phyloP scores from a whole-genome alignment of 2,113 vertebrate species.

The Sylvietta virens region DNA sequence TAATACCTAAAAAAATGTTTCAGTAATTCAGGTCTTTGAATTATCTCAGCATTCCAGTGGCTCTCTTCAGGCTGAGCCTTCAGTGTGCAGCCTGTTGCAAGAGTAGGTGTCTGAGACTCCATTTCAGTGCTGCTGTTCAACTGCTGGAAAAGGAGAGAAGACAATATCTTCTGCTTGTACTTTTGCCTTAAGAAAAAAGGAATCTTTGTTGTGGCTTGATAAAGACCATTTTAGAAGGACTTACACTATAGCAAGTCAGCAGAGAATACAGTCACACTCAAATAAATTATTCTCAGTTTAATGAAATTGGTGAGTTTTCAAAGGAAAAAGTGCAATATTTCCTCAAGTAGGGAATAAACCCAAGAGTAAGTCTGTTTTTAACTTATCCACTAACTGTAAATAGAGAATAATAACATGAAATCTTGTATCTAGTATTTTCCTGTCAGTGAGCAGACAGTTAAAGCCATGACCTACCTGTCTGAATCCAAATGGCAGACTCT shows the following conservation, averaged over 20 bases:
- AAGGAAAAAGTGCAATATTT: background rate
- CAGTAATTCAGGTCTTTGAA: background rate
- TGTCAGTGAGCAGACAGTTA: background rate
- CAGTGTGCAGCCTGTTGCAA: background rate
- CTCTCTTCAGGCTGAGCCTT: background rate
- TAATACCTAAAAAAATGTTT: background rate
- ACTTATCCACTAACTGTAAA: background rate
- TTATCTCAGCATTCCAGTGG: background rate
- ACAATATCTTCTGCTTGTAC: background rate
- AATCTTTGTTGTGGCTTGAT: background rate
- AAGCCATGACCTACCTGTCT: conserved; percentile 11
- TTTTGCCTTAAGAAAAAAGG: background rate
- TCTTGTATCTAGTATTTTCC: background rate
- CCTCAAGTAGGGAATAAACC: background rate
- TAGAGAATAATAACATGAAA: background rate
- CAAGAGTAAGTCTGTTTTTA: background rate
- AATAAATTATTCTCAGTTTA: conserved; percentile 17
- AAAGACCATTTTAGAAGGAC: background rate
- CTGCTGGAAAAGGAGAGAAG: background rate
- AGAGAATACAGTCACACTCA: background rate
- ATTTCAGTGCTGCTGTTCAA: background rate
- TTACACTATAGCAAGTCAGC: conserved; percentile 3
- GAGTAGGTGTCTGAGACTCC: background rate
- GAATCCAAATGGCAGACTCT: conserved; percentile 2
- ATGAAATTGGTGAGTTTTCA: background rate